Percentiles rank a stretch among this genome's conserved stretches.
Conservation (phyloP, 2,888 invertebrate genomes). For the Julus scanicus region DNA sequence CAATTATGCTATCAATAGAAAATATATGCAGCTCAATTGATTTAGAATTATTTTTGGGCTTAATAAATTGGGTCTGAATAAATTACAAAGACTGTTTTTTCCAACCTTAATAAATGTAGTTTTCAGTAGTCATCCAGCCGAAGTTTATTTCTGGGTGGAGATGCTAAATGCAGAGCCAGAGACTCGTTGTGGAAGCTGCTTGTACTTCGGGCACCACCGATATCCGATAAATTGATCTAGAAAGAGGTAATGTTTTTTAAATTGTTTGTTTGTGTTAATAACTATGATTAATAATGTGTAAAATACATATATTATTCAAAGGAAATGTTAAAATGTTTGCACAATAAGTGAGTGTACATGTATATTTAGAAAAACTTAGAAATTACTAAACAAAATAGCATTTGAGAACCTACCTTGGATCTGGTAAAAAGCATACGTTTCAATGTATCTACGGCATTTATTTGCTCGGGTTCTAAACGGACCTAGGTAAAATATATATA, state of each 20-base stretch:
- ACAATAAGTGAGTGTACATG: too few species aligned
- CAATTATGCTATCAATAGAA: background rate
- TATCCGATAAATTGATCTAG: slow-evolving; percentile 46
- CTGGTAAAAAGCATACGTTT: slow-evolving; percentile 3
- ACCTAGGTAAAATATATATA: background rate
- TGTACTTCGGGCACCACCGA: background rate
- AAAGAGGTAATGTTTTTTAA: background rate
- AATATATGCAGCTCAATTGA: slow-evolving; percentile 26
- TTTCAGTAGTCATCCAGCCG: slow-evolving; percentile 11
- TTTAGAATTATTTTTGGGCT: slow-evolving; percentile 34
- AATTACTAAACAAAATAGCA: too few species aligned
- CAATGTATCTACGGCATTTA: slow-evolving; percentile 41
- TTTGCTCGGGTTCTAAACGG: slow-evolving; percentile 12
- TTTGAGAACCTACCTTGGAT: slow-evolving; percentile 25
- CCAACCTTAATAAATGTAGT: background rate
- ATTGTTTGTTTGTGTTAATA: background rate
- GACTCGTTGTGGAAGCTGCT: slow-evolving; percentile 7
- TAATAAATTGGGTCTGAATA: slow-evolving; percentile 12
- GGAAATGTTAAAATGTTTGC: too few species aligned
- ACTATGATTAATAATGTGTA: too few species aligned
- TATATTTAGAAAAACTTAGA: too few species aligned
- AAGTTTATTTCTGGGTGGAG: background rate
- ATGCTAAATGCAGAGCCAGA: background rate
- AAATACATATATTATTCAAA: too few species aligned
- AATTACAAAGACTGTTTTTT: background rate